Evolutionary conservation across 2,113 vertebrate genomes (phyloP).

Genomic region (Tympanuchus pallidicinctus): DNA sequence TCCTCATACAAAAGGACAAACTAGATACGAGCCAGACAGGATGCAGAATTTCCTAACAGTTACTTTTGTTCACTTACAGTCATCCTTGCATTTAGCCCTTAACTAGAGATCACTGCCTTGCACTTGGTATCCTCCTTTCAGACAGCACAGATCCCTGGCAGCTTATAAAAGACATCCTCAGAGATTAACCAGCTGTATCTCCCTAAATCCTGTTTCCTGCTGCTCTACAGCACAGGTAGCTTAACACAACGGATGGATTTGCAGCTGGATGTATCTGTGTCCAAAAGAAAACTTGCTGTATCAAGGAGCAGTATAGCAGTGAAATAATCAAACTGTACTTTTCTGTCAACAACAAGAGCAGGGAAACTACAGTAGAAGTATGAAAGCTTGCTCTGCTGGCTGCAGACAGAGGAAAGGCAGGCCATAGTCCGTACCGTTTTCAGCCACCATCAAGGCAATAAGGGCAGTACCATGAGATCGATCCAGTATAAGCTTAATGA

Average conservation of each 20-base stretch:
- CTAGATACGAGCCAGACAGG: neutral
- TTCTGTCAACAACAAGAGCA: neutral
- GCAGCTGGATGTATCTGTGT: neutral
- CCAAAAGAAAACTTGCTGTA: neutral
- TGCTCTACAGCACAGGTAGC: neutral
- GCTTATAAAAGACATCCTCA: neutral
- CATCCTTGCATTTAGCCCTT: neutral
- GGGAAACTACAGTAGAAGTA: neutral
- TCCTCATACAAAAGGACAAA: neutral
- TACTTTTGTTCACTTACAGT: neutral
- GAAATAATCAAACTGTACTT: neutral
- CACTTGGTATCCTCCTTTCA: neutral
- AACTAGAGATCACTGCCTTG: neutral
- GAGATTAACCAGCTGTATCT: neutral
- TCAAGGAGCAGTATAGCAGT: neutral
- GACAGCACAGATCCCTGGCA: neutral
- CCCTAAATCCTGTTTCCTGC: neutral
- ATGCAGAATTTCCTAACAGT: neutral
- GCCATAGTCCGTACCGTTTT: neutral
- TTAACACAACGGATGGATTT: neutral
- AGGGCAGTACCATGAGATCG: neutral
- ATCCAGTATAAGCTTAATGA: neutral
- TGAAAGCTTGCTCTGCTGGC: fast-evolving
- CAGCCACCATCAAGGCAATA: neutral
- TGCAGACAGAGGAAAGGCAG: neutral